Conservation (phyloP, 2,797 vertebrate species). For the Aeoliscus strigatus region DNA sequence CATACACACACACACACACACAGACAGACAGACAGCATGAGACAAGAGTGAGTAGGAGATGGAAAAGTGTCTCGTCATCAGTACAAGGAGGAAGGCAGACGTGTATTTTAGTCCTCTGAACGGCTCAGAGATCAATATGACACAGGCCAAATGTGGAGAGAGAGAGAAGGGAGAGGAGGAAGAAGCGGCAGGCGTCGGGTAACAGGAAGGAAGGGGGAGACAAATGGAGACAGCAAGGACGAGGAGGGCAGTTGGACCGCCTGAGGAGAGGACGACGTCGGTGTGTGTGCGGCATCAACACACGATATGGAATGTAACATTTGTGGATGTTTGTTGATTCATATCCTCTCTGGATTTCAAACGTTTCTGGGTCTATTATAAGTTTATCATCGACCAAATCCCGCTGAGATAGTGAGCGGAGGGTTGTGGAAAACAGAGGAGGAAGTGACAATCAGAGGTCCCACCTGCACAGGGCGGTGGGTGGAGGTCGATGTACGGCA, state of each 20-base stretch:
- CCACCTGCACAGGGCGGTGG: constrained; percentile 65
- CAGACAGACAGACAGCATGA: background rate
- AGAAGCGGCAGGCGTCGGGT: constrained; percentile 5
- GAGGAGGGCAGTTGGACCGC: constrained; percentile 4
- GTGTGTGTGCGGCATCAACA: too few species aligned
- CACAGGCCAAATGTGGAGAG: constrained; percentile 17
- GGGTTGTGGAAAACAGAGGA: too few species aligned
- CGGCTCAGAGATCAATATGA: constrained; percentile 60
- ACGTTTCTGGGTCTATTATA: too few species aligned
- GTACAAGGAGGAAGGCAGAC: constrained; percentile 38
- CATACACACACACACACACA: constrained; percentile 25
- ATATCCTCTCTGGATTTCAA: too few species aligned
- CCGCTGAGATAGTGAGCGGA: too few species aligned
- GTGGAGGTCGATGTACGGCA: constrained; percentile 67
- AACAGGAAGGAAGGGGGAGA: constrained; percentile 16
- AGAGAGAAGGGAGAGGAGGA: constrained; percentile 13
- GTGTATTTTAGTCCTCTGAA: constrained; percentile 57
- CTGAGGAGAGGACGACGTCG: constrained; percentile 37
- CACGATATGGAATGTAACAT: too few species aligned
- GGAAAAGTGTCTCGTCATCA: constrained; percentile 53
- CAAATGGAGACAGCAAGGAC: constrained; percentile 10
- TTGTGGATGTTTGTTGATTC: too few species aligned
- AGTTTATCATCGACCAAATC: too few species aligned
- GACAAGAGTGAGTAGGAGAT: constrained; percentile 10
- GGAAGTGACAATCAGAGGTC: too few species aligned